Conservation (phyloP, 2,113 vertebrate genomes). For the Rhinolophus ferrumequinum region DNA sequence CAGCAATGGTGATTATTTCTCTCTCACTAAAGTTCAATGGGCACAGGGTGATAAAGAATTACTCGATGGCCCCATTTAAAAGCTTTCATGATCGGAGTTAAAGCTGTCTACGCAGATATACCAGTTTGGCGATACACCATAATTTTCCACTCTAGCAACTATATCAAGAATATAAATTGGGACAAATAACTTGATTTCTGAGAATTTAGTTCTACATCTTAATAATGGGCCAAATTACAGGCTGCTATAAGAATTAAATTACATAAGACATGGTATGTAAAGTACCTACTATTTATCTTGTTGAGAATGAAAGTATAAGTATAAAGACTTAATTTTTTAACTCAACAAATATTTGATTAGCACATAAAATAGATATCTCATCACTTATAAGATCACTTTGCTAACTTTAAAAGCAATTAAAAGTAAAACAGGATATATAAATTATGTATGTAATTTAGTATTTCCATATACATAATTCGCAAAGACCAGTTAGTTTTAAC, state of each 20-base stretch:
- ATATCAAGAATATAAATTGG: constrained; percentile 28
- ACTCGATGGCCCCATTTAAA: neutral
- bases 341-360: neutral
- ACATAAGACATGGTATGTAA: neutral
- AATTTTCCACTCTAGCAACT: neutral
- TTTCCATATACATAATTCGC: neutral
- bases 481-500: neutral
- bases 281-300: neutral
- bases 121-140: neutral
- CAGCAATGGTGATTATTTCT: constrained; percentile 3
- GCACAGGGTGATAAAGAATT: neutral
- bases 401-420: neutral
- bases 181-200: neutral
- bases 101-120: neutral
- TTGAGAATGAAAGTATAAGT: constrained; percentile 7
- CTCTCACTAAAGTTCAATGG: neutral
- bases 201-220: neutral
- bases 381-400: neutral
- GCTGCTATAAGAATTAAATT: neutral
- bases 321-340: neutral
- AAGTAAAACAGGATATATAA: neutral
- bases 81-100: neutral
- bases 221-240: neutral
- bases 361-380: neutral
- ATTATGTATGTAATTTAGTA: neutral